Evolutionary conservation across 92 coral and sea anemone species (phyloP), one percentile per base, ranked within the genome.

Genomic region (Actinernus sp.): DNA sequence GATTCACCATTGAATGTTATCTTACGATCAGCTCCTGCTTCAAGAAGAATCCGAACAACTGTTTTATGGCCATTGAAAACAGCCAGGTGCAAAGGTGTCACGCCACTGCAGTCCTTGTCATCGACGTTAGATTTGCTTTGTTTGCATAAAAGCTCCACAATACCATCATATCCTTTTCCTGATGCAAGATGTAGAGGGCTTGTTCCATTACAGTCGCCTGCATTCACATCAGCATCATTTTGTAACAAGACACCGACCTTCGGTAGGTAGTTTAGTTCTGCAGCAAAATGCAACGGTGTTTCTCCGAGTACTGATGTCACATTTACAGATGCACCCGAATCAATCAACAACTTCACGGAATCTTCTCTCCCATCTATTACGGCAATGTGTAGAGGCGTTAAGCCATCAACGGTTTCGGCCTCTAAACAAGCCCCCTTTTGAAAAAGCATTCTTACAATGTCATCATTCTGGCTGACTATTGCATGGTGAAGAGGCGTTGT

Each of bases 221-320:
- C 40, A 40, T 68, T 68, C 43, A 68, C 75, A 38, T 68, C 49
- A 8, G 63, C 75, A 12, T 53, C 53, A 44, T 18, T 68, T 46
- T 54, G 58, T 13, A 68, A 54, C 12, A 68, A 25, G 37, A 55
- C 17, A 11, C 41, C 38, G 49, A 43, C 63, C 38, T 68, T 68
- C 1, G 19, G 38, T 2, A 40, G 16, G 21, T 27, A 49, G 75
- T 68, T 68, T 20, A 68, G 32, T 38, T 68, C 75, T 19, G 88
- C 81, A 3, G 88, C 88, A 18, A 81, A 57, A 63, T 81, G 88
- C 34, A 81, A 59, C 4, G 88, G 74, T n/a, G 88, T 73, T 55
- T 63, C 74, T 26, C 76, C 88, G 22, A 71, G 51, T 23, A 59
- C 10, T 10, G 88, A 72, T 22, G 76, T 29, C 21, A 40, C 71